Base-by-base conservation (phyloP, 2,888 invertebrate species). In the Acronicta aceris region DNA sequence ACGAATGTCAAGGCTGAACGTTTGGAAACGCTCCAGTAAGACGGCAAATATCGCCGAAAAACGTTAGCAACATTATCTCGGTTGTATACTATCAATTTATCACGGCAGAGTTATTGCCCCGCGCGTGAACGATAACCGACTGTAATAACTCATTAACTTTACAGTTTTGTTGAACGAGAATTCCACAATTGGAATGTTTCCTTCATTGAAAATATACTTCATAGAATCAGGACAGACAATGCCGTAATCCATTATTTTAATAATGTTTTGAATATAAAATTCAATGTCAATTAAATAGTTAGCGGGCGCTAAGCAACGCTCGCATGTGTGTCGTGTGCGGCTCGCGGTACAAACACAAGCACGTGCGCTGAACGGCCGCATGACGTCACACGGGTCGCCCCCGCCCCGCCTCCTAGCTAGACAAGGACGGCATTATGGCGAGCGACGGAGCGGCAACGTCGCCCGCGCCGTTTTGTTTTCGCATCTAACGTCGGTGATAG, bases 261-360 rank as follows among this genome's bases (percentile, higher is more conserved):
- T 65, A 74, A 71, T 77, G 67, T 74, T 81, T 71, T 64, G 63
- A 65, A 72, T 70, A 78, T 77, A 77, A 82, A 80, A 81, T 85
- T 84, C 85, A 86, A 86, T 86, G 87, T 84, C 88, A 87, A 84
- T 83, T 83, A 84, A 81, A 82, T 83, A 75, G 30, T 83, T 77
- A 82, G 82, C 81, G 78, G 81, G 70, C 75, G 79, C 82, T 82
- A 80, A 81, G 67, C 69, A 66, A 72, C 74, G 80, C 85, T 85
- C 87, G 87, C 88, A 88, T 91, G 92, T 91, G 91, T 90, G 89
- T 89, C 75, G 83, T 85, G 74, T 74, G 79, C 84, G 87, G 85
- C 83, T 82, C 87, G 87, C 89, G 89, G 88, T 88, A 91, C 93
- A 92, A 92, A 92, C 93, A 93, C 93, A 90, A 90, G 92, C 94